Conservation (phyloP, 2,797 vertebrate species). For the Perodicticus potto region DNA sequence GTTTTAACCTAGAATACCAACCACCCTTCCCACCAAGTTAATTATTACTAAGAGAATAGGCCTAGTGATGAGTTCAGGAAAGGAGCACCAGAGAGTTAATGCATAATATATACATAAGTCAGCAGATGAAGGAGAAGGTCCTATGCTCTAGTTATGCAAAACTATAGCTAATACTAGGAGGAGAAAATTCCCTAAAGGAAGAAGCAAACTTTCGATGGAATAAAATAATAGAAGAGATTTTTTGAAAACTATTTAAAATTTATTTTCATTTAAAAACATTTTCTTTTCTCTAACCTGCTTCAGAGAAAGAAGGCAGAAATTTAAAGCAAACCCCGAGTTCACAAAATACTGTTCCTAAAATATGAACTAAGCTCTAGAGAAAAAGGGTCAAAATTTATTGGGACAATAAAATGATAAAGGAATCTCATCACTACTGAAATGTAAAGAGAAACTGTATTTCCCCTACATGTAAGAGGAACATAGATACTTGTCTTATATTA, state of each 20-base stretch:
- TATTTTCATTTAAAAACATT: not conserved
- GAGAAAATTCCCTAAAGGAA: constrained; percentile 1
- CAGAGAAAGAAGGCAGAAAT: constrained; percentile 12
- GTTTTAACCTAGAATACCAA: constrained; percentile 36
- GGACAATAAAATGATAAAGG: constrained; percentile 34
- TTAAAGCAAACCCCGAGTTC: not conserved
- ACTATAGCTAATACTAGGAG: not conserved
- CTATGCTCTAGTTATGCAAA: not conserved
- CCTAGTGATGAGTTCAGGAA: not conserved
- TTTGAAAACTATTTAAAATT: not conserved
- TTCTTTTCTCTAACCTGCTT: not conserved
- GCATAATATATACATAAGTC: not conserved
- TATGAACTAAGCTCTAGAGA: constrained; percentile 33
- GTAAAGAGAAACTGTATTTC: constrained; percentile 31
- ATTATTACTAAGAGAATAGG: not conserved
- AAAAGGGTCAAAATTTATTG: not conserved
- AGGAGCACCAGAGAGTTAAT: not conserved
- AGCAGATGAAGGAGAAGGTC: not conserved
- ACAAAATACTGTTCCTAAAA: constrained; percentile 49
- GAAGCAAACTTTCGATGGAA: not conserved
- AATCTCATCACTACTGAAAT: not conserved
- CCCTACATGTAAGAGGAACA: not conserved
- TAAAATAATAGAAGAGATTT: constrained; percentile 31
- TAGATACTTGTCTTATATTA: not conserved
- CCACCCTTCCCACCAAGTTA: not conserved